These are phyloP conservation scores for Podarcis lilfordi DNA, from an alignment of 2,797 vertebrate genomes.

Conservation along the genomic window DNA sequence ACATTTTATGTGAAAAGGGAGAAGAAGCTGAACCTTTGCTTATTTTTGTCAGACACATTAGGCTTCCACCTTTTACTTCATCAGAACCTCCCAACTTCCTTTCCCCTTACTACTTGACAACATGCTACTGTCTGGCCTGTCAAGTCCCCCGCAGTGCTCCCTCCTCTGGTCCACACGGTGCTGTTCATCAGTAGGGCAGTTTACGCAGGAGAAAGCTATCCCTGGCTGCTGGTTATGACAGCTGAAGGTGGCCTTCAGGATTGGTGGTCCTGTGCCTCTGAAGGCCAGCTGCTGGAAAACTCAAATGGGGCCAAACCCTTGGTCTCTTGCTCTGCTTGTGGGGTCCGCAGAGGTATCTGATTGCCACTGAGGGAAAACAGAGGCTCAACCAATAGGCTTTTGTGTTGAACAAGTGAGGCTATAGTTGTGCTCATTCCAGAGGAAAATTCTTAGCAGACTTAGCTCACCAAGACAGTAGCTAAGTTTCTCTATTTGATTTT, in stretches of 20 bases:
- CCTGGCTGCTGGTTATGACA: background rate
- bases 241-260: background rate
- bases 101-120: background rate
- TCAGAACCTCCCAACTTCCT: conserved; percentile 4
- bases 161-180: too few species aligned
- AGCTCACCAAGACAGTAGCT: too few species aligned
- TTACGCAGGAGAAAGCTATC: background rate
- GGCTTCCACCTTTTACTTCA: conserved; percentile 34
- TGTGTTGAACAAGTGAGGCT: background rate
- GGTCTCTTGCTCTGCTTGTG: background rate
- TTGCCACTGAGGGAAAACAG: background rate
- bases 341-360: background rate
- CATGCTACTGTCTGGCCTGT: background rate
- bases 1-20: conserved; percentile 19
- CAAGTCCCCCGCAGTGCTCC: background rate
- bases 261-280: background rate
- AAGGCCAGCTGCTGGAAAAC: background rate
- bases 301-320: too few species aligned
- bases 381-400: background rate
- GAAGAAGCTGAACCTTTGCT: conserved; percentile 31
- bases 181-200: background rate
- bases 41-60: conserved; percentile 43
- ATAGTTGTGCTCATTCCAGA: background rate
- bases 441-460: background rate
- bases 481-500: too few species aligned